Conservation (phyloP, 2,113 vertebrate species). For the Telmatochromis sp. region DNA sequence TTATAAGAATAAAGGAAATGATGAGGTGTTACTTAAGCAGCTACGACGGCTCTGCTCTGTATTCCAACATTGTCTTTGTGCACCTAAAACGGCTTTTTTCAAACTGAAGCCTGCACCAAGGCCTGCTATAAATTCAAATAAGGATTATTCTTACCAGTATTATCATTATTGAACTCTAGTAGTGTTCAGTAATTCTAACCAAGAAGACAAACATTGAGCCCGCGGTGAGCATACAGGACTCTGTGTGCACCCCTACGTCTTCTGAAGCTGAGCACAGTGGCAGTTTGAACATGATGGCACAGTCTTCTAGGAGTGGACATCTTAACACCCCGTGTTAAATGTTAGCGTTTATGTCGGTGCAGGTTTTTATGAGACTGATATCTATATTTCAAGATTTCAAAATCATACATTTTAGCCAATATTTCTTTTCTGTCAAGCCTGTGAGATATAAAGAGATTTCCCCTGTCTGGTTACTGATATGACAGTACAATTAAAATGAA, state of each 20-base stretch:
- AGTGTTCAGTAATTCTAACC: not conserved
- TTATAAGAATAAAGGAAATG: not conserved
- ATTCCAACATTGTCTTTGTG: not conserved
- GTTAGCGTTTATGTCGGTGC: fast-evolving
- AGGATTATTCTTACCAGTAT: not conserved
- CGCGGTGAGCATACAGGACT: not conserved
- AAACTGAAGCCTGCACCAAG: not conserved
- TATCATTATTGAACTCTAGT: not conserved
- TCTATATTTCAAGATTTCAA: not conserved
- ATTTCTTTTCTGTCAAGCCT: not conserved
- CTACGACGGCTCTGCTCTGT: not conserved
- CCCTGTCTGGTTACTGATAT: not conserved
- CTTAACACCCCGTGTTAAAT: not conserved
- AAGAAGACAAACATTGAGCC: not conserved
- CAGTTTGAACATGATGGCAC: not conserved
- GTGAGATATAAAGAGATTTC: not conserved
- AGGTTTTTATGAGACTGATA: not conserved
- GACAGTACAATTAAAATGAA: not conserved
- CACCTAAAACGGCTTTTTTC: not conserved
- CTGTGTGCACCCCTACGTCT: not conserved
- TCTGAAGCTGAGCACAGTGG: not conserved
- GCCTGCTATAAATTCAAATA: not conserved
- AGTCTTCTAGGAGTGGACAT: not conserved
- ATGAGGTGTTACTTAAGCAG: not conserved
- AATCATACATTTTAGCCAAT: not conserved